Evolutionary conservation across 2,113 vertebrate species (phyloP).

Genomic region (Podarcis muralis): DNA sequence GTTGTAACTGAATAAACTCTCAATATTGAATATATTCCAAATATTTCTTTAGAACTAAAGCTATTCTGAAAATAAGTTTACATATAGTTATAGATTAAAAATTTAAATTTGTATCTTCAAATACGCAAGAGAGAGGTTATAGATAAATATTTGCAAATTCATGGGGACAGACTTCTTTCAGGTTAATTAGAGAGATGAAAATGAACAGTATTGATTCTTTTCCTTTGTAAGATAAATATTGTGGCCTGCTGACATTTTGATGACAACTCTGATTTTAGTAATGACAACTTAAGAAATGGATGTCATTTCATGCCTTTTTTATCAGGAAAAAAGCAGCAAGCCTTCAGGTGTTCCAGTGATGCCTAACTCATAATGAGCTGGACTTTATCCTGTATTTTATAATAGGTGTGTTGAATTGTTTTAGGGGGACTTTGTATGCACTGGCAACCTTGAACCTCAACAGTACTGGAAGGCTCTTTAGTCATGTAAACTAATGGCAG

Average conservation of each 20-base stretch:
- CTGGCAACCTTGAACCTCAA: constrained; percentile 80
- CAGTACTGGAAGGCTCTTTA: constrained; percentile 74
- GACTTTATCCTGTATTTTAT: constrained; percentile 80
- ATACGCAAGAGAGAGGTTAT: constrained; percentile 51
- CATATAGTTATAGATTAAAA: constrained; percentile 42
- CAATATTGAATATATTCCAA: constrained; percentile 61
- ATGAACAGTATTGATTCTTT: constrained; percentile 48
- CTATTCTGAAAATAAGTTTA: constrained; percentile 63
- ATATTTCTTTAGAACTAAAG: constrained; percentile 62
- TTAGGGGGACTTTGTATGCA: constrained; percentile 76
- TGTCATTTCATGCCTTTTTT: constrained; percentile 83
- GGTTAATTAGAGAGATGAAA: constrained; percentile 64
- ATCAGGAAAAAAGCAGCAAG: constrained; percentile 86
- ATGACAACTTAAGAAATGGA: constrained; percentile 72
- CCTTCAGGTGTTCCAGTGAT: constrained; percentile 85
- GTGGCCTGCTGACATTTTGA: constrained; percentile 73
- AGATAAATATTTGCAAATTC: constrained; percentile 48
- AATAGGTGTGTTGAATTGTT: constrained; percentile 76
- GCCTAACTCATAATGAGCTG: constrained; percentile 81
- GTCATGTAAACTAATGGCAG: constrained; percentile 75
- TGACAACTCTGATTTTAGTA: constrained; percentile 75
- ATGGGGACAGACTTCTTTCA: constrained; percentile 51
- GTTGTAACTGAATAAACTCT: constrained; percentile 59
- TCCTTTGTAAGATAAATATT: constrained; percentile 60
- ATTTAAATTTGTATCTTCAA: constrained; percentile 53